These are phyloP conservation scores for Drosophila arizonae DNA, from an alignment of 1,140 invertebrate species.

Conservation along the genomic window DNA sequence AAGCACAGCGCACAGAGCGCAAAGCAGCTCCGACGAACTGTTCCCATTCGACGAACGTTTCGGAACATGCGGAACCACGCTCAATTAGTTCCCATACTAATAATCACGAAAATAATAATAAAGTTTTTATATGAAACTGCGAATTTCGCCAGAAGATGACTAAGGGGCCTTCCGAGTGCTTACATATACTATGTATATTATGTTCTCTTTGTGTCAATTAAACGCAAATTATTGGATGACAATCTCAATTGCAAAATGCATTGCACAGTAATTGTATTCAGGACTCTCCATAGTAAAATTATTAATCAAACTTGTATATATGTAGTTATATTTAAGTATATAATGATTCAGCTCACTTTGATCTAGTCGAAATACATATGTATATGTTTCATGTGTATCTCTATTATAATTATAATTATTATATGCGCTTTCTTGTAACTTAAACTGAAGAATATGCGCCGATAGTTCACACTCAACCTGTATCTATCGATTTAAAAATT, in stretches of 20 bases:
- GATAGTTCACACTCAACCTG: no score
- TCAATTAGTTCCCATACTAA: constrained; percentile 39
- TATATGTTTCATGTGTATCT: no score
- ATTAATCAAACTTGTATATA: no score
- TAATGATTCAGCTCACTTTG: no score
- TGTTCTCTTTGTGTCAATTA: neutral
- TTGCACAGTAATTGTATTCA: neutral
- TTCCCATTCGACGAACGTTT: constrained; percentile 17
- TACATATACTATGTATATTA: no score
- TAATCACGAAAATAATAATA: constrained; percentile 6
- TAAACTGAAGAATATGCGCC: no score
- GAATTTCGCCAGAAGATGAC: constrained; percentile 10
- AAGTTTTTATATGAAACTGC: constrained; percentile 10
- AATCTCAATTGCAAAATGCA: neutral
- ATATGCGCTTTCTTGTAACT: no score
- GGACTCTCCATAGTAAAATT: neutral
- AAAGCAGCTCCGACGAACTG: constrained; percentile 12
- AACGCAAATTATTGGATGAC: neutral
- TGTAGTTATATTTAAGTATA: no score
- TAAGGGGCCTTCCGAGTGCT: neutral
- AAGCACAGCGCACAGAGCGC: neutral
- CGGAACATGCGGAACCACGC: constrained; percentile 38
- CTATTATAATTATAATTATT: no score
- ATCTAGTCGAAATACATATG: no score
- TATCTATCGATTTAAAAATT: no score